Conservation (phyloP, 1,140 invertebrate genomes). For the Gryllus bimaculatus region DNA sequence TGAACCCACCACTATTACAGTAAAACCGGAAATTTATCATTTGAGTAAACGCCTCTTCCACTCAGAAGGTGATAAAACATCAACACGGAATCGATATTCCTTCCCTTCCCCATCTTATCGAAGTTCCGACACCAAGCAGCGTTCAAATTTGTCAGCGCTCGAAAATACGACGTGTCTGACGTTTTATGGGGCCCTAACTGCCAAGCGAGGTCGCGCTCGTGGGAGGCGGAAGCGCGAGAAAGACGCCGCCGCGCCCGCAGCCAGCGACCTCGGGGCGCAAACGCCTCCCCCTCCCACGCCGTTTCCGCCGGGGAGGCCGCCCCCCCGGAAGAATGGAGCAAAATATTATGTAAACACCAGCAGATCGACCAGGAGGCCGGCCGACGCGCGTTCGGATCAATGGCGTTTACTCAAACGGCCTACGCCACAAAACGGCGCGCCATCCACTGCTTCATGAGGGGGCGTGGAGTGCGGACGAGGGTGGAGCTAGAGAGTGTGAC, state of each 20-base stretch:
- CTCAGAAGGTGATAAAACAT: background rate
- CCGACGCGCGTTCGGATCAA: background rate
- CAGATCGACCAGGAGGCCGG: no score
- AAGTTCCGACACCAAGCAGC: background rate
- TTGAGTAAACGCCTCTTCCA: background rate
- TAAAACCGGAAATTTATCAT: background rate
- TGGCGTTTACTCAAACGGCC: background rate
- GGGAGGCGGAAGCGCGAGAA: background rate
- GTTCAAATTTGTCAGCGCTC: background rate
- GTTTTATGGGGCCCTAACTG: background rate
- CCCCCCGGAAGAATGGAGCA: background rate
- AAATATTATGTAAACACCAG: background rate
- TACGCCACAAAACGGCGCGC: background rate
- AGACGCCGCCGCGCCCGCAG: background rate
- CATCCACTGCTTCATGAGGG: background rate
- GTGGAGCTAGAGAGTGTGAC: no score
- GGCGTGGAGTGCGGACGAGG: background rate
- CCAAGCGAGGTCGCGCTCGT: background rate
- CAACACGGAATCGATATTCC: background rate
- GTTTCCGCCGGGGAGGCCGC: background rate
- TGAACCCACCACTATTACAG: background rate
- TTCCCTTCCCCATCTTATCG: background rate
- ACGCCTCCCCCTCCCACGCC: background rate
- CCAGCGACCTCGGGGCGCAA: background rate
- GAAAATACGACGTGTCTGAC: background rate